phyloP scores from a whole-genome alignment of 2,113 vertebrate genomes.

The Ifrita kowaldi region DNA sequence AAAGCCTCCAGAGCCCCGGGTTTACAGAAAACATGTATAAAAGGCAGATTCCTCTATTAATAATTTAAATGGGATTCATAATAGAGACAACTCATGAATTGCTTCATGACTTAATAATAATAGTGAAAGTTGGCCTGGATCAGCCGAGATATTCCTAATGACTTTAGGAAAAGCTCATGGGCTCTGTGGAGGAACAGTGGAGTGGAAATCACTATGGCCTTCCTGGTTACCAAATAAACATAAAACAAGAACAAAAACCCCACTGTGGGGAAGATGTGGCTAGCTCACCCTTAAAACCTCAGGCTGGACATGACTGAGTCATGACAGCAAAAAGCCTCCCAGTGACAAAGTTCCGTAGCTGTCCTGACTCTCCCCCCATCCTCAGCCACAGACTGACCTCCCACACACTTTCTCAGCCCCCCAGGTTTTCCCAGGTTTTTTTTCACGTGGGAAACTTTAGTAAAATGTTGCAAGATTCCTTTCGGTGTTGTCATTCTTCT shows the following conservation, averaged over 20 bases:
- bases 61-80: constrained; percentile 31
- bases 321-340: not conserved
- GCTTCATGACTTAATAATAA: constrained; percentile 17
- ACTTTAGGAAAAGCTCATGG: not conserved
- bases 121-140: not conserved
- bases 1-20: not conserved
- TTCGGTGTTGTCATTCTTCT: not conserved
- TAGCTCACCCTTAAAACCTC: not conserved
- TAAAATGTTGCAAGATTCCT: not conserved
- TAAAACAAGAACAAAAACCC: not conserved
- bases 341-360: fast-evolving
- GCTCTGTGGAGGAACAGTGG: not conserved
- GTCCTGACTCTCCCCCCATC: not conserved
- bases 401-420: not conserved
- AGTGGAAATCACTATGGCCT: not conserved
- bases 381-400: not conserved
- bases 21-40: not conserved
- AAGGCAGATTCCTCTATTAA: constrained; percentile 7
- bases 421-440: not conserved
- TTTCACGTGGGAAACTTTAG: not conserved
- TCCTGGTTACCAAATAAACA: not conserved
- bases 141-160: not conserved
- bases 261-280: not conserved
- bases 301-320: not conserved
- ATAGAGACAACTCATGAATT: constrained; percentile 1